Base-by-base conservation (phyloP, 2,797 vertebrate genomes). In the Onychomys leucogaster region DNA sequence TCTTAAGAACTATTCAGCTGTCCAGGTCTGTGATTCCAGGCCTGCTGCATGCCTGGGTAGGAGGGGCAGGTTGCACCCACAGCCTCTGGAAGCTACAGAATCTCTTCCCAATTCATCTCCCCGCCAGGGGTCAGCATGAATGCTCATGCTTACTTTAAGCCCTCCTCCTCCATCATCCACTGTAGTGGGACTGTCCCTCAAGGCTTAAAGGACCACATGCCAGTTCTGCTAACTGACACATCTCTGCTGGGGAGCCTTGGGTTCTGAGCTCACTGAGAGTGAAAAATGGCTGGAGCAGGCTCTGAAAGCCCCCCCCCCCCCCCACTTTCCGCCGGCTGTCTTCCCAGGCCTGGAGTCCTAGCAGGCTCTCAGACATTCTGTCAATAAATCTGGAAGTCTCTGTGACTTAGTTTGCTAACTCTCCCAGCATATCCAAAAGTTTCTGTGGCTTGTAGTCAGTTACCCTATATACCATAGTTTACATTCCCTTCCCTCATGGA, bases 401-500 rank as follows among this genome's bases (percentile, higher is more conserved):
- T n/a, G 46, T 27, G 32, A 23, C 32, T 9, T 49, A 46, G 41
- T 46, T 13, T 11, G 27, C 59, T 32, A 52, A 49, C n/a, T 41
- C 52, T 59, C 25, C 73, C 57, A 41, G 49, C 1, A 29, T 41
- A 12, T 57, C 34, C 0, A 0, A 25, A 55, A 84, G 63, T 75
- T 46, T 63, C 90, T 49, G 71, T 41, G 25, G 59, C 77, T 69
- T 32, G 19, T 14, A 34, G 0, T 12, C 37, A 27, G 71, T 21
- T 2, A 49, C 29, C 34, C 55, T 59, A 59, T 25, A 5, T 2
- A 1, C 21, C 0, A 0, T 0, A 0, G 13, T 29, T 59, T n/a
- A 14, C 8, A 0, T 9, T 25, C 2, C 41, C 4, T 1, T 25
- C 27, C 29, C 11, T 14, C 0, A 0, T 1, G 7, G 41, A 55